Evolutionary conservation across 1,140 invertebrate genomes (phyloP), one percentile per base, ranked within the genome.

Genomic region (Leptonema lineaticorne): DNA sequence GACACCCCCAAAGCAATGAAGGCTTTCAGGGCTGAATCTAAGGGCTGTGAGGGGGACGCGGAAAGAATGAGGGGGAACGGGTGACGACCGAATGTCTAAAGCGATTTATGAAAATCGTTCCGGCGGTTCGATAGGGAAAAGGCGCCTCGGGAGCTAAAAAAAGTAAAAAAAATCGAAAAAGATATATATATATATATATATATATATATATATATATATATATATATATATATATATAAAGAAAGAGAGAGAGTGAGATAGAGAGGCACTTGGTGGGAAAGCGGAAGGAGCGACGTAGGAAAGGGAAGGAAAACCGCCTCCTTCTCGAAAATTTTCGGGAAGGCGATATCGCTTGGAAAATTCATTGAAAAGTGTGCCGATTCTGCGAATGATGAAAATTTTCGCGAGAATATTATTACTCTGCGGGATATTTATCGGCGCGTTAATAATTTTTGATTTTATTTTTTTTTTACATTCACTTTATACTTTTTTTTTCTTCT

Each of bases 61-160:
- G 30, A 28, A 59, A 26, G 56, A 46, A 14, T 16, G 33, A 46
- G 41, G 30, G 41, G 24, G 62, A 30, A 50, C 62, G 45, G 62
- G 45, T 64, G 62, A 64, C 62, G 62, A 64, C 62, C 62, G 62
- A 64, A 64, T 64, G 62, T 64, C 62, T 64, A 64, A 64, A 64
- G 62, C 62, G 62, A 64, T 64, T 64, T 64, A 64, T 64, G 62
- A 64, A 63, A 64, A 64, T 64, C 62, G 62, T 64, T 62, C 59
- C 59, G 30, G 26, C 30, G 59, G 59, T 58, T 62, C 58, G 58
- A 62, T 62, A 45, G 58, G 28, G 58, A 62, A 62, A 62, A 62
- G 58, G 58, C 29, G 58, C 33, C 58, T 28, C 16, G 28, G 29
- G 18, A 62, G n/a, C n/a, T n/a, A 41, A 41, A 41, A 41, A 41